Conservation (phyloP, 2,113 vertebrate species). For the Burhinus oedicnemus region DNA sequence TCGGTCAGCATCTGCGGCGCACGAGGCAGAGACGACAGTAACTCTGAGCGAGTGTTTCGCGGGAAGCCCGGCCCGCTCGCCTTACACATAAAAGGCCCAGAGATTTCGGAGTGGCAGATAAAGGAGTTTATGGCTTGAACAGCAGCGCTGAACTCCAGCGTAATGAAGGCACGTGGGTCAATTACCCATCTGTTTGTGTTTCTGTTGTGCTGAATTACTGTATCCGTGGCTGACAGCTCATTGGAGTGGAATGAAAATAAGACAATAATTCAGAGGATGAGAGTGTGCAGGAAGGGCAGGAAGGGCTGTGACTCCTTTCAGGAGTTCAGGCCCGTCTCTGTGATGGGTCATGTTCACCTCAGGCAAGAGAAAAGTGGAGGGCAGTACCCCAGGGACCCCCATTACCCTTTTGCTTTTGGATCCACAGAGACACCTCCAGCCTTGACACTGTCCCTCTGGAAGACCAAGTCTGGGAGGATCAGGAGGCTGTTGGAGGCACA, state of each 20-base stretch:
- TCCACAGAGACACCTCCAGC: not conserved
- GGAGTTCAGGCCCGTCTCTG: slow-evolving; percentile 55
- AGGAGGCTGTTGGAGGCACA: not conserved
- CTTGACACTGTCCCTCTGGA: not conserved
- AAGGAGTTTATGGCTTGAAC: slow-evolving; percentile 53
- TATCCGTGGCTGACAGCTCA: slow-evolving; percentile 72
- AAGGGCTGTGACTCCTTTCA: slow-evolving; percentile 67
- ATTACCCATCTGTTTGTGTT: slow-evolving; percentile 79
- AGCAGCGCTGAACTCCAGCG: slow-evolving; percentile 47
- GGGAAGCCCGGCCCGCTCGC: not conserved
- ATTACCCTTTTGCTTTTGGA: not conserved
- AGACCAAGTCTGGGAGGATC: not conserved
- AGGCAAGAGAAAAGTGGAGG: slow-evolving; percentile 1
- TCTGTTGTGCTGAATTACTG: slow-evolving; percentile 66
- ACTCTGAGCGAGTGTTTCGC: not conserved
- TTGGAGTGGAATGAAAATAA: slow-evolving; percentile 75
- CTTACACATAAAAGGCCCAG: slow-evolving; percentile 6
- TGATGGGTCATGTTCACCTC: slow-evolving; percentile 40
- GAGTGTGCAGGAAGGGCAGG: slow-evolving; percentile 61
- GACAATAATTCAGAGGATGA: slow-evolving; percentile 70
- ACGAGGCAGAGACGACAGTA: not conserved
- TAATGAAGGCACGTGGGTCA: slow-evolving; percentile 72
- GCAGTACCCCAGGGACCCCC: not conserved
- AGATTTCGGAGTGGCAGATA: slow-evolving; percentile 55
- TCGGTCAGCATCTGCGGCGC: not conserved